A percentile compares a stretch with the other conserved stretches of the same genome.
Evolutionary conservation across 1,140 invertebrate genomes (phyloP).

Genomic region (Drosophila triauraria): DNA sequence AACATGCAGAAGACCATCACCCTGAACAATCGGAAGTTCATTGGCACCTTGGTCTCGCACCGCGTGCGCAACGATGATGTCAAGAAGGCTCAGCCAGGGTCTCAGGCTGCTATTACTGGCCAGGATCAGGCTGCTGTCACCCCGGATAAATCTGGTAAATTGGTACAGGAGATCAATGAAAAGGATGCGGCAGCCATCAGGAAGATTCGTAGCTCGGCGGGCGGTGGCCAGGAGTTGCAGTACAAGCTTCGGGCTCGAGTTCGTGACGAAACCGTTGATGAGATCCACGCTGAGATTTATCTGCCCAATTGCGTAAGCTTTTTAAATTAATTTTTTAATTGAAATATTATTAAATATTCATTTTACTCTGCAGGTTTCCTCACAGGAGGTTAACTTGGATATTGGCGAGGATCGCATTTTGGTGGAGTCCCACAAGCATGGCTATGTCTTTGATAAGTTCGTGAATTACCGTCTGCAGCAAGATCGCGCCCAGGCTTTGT

Average conservation of each 20-base stretch:
- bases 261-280: slow-evolving; percentile 67
- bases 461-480: slow-evolving; percentile 88
- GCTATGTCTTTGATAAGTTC: slow-evolving; percentile 89
- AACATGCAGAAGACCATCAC: slow-evolving; percentile 87
- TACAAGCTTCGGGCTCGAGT: slow-evolving; percentile 84
- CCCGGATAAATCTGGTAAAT: slow-evolving; percentile 10
- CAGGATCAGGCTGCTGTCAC: neutral
- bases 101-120: slow-evolving; percentile 47
- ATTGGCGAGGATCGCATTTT: slow-evolving; percentile 90
- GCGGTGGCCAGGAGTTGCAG: slow-evolving; percentile 58
- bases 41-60: slow-evolving; percentile 91
- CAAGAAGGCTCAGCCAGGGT: slow-evolving; percentile 63
- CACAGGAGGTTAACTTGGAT: slow-evolving; percentile 88
- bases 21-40: slow-evolving; percentile 87
- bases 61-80: slow-evolving; percentile 89
- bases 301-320: slow-evolving; percentile 84
- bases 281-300: slow-evolving; percentile 85
- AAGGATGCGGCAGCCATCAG: slow-evolving; percentile 53
- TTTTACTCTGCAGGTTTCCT: slow-evolving; percentile 86
- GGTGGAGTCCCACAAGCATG: slow-evolving; percentile 87
- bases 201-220: slow-evolving; percentile 1
- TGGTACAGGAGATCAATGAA: slow-evolving; percentile 81
- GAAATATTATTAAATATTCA: slow-evolving; percentile 22
- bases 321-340: neutral
- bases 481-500: slow-evolving; percentile 87